Evolutionary conservation across 2,113 vertebrate genomes (phyloP), one percentile per base, ranked within the genome.

Genomic region (Mastomys natalensis): DNA sequence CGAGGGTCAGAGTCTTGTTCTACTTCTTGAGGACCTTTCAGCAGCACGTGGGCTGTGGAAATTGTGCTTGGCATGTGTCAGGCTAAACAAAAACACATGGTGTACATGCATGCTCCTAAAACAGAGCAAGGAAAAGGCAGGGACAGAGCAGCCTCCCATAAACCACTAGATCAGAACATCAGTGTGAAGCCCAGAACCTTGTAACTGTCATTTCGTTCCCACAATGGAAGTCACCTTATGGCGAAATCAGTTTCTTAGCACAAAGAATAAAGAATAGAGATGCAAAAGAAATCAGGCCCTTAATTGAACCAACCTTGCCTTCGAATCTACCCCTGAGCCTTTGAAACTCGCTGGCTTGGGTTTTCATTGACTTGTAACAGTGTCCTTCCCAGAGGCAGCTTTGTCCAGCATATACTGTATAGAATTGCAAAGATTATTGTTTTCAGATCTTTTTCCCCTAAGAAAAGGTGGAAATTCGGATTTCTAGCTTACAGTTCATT

Each of bases 1-100:
- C 21, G 76, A 77, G 64, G 40, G 48, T 45, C 70, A 66, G 62
- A 53, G 15, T 89, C 34, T 89, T 76, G 89, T 82, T 84, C 82
- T 93, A 16, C 87, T 93, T 94, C 64, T 80, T 94, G 88, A 53
- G 91, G 80, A 58, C 77, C 58, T 91, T 84, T 97, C 96, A 90
- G 85, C 55, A 81, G 97, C 92, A 87, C 93, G 96, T 94, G 90
- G 93, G 89, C 97, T 96, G 97, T 96, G 95, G 17, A 95, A 93
- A 96, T 89, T 68, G 93, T 92, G 92, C 97, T 96, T 58, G 92
- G 96, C 97, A 98, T 98, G 88, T 76, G 87, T 97, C 87, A 81
- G 76, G 93, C 96, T 97, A 95, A 68, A 17, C 92, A 94, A 98
- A 97, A 86, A 8, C 97, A 97, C 94, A 89, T 96, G 97, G 93